A percentile compares a stretch with the other conserved stretches of the same genome.
Evolutionary conservation across 2,113 vertebrate genomes (phyloP).

Genomic region (Python bivittatus): DNA sequence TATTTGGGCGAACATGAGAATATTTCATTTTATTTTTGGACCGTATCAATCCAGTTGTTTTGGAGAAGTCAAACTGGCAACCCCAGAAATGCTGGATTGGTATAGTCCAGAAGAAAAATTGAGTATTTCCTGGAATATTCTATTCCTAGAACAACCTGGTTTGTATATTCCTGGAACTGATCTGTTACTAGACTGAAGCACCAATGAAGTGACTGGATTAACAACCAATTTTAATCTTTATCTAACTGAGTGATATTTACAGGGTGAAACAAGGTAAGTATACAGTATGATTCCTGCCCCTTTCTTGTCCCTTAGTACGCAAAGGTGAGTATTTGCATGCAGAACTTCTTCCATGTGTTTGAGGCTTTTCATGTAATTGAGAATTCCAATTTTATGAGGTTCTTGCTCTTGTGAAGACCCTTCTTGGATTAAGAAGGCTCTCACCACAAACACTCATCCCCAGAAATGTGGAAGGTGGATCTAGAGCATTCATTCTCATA

Average conservation of each 20-base stretch:
- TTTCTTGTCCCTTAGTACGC: not conserved
- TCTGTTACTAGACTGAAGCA: not conserved
- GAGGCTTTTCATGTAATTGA: too few relatives aligned
- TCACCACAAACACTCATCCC: not conserved
- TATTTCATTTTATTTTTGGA: not conserved
- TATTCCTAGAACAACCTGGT: not conserved
- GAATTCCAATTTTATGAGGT: not conserved
- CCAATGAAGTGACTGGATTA: not conserved
- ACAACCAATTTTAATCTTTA: not conserved
- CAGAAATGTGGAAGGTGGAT: not conserved
- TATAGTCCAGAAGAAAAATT: not conserved
- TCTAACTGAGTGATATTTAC: not conserved
- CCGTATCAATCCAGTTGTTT: not conserved
- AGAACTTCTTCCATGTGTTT: too few relatives aligned
- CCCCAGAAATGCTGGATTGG: not conserved
- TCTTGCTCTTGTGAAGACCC: not conserved
- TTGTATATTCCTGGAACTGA: not conserved
- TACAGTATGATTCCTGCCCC: not conserved
- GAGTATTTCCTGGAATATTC: not conserved
- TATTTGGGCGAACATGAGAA: not conserved
- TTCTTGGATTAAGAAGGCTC: not conserved
- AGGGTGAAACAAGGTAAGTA: not conserved
- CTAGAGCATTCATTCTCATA: not conserved
- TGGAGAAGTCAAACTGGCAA: not conserved
- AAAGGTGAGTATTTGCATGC: not conserved